Evolutionary conservation across 1,140 invertebrate genomes (phyloP).

Genomic region (Hylyphantes graminicola): DNA sequence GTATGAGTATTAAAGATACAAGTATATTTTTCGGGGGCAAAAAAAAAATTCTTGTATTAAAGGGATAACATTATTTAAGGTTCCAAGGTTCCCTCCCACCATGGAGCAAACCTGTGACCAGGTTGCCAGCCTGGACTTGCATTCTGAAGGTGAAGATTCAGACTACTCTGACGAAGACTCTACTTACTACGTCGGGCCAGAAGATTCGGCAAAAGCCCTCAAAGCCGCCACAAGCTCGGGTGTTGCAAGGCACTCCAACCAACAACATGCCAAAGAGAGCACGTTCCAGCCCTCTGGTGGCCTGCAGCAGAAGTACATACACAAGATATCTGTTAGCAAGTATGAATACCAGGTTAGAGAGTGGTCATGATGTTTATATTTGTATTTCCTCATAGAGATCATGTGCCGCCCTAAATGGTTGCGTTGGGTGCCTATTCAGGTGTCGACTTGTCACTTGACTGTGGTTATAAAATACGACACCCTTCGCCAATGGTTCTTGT

Average conservation of each 20-base stretch:
- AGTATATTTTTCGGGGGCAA: no score
- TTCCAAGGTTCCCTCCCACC: no score
- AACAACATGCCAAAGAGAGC: conserved; percentile 17
- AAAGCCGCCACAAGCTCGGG: background rate
- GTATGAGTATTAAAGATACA: no score
- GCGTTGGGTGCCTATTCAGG: no score
- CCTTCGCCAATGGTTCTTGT: no score
- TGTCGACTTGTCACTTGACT: no score
- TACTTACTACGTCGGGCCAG: background rate
- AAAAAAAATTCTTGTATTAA: no score
- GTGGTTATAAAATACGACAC: no score
- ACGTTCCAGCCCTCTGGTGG: conserved; percentile 83
- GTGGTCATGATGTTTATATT: background rate
- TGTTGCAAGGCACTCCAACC: conserved; percentile 3
- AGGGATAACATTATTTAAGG: no score
- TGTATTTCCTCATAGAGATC: no score
- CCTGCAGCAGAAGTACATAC: conserved; percentile 79
- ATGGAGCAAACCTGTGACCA: conserved; percentile 9
- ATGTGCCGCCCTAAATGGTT: no score
- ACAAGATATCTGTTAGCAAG: conserved; percentile 81
- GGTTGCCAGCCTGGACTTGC: background rate
- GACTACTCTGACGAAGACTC: conserved; percentile 10
- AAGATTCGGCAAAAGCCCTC: background rate
- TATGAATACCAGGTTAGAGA: background rate
- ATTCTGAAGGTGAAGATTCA: background rate